Conservation (phyloP, 1,140 invertebrate genomes). For the Calosoma granatense region DNA sequence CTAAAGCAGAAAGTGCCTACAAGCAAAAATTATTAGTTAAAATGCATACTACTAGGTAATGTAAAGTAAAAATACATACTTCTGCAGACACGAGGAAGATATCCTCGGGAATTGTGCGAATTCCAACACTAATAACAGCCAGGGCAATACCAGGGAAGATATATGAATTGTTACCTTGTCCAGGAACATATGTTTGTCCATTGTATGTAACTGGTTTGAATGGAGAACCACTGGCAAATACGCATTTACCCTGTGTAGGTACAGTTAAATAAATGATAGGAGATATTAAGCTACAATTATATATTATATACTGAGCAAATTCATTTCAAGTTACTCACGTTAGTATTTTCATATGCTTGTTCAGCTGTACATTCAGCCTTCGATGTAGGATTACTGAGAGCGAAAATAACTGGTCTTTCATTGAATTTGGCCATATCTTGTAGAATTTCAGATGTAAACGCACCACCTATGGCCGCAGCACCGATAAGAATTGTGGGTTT, state of each 20-base stretch:
- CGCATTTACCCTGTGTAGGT: slow-evolving; percentile 54
- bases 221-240: slow-evolving; percentile 91
- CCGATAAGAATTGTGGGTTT: slow-evolving; percentile 81
- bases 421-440: slow-evolving; percentile 70
- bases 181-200: slow-evolving; percentile 69
- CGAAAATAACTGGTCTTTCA: slow-evolving; percentile 80
- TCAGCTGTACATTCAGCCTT: slow-evolving; percentile 98
- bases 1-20: slow-evolving; percentile 70
- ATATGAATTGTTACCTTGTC: slow-evolving; percentile 95
- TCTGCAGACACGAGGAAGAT: slow-evolving; percentile 81
- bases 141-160: slow-evolving; percentile 92
- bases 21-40: slow-evolving; percentile 26
- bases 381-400: slow-evolving; percentile 90
- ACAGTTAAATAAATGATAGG: no score
- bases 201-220: slow-evolving; percentile 73
- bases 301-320: no score
- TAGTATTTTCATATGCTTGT: slow-evolving; percentile 74
- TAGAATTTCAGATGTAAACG: slow-evolving; percentile 79
- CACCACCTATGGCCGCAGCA: slow-evolving; percentile 69
- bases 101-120: slow-evolving; percentile 78
- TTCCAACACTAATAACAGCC: slow-evolving; percentile 70
- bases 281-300: slow-evolving; percentile 8
- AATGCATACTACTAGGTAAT: slow-evolving; percentile 12
- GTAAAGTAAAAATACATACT: slow-evolving; percentile 34
- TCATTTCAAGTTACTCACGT: no score